phyloP scores from a whole-genome alignment of 2,888 invertebrate species.

The Agrotis exclamationis region DNA sequence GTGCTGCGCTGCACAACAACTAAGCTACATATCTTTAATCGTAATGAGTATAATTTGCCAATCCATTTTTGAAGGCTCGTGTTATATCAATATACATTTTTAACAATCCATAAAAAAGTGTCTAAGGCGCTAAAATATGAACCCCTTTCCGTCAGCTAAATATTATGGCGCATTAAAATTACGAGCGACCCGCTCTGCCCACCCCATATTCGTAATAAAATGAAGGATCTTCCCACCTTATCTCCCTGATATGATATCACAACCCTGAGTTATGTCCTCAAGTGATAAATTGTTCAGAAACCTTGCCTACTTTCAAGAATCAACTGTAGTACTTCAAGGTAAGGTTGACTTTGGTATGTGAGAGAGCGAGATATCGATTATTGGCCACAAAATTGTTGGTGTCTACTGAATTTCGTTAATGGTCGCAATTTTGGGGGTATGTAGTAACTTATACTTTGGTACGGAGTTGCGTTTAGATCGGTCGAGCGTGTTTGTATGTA shows the following conservation, averaged over 20 bases:
- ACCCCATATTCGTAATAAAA: constrained; percentile 52
- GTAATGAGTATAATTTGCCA: too few relatives aligned
- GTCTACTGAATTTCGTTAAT: constrained; percentile 52
- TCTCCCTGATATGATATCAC: constrained; percentile 68
- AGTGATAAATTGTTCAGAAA: constrained; percentile 71
- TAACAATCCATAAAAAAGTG: background rate
- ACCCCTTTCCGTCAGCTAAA: constrained; percentile 18
- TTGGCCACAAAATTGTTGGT: constrained; percentile 45
- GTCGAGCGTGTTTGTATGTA: background rate
- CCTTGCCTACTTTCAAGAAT: background rate
- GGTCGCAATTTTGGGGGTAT: constrained; percentile 30
- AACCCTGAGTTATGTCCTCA: constrained; percentile 70
- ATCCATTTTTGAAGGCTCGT: too few relatives aligned
- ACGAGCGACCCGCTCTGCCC: constrained; percentile 18
- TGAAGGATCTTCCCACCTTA: constrained; percentile 54
- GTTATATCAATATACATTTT: background rate
- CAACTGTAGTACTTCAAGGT: background rate
- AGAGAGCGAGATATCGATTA: constrained; percentile 46
- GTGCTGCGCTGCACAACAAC: too few relatives aligned
- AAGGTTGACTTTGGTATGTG: constrained; percentile 35
- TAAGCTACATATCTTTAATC: too few relatives aligned
- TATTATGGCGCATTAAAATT: constrained; percentile 40
- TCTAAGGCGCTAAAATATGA: background rate
- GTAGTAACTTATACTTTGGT: constrained; percentile 23
- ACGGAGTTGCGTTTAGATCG: constrained; percentile 19